Conservation (phyloP, 1,140 invertebrate species). For the Drosophila suzukii region DNA sequence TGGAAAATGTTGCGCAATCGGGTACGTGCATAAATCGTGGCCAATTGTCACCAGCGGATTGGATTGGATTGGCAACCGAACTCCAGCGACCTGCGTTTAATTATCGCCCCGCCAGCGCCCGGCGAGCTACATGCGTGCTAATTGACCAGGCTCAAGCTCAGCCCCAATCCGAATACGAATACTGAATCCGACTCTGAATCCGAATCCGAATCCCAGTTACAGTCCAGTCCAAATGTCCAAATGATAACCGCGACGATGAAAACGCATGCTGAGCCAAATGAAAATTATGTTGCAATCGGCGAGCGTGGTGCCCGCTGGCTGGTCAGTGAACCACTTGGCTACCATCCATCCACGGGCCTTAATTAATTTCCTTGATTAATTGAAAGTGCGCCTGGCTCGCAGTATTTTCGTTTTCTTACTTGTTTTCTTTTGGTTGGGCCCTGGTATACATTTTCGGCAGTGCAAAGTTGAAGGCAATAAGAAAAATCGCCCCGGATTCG, state of each 20-base stretch:
- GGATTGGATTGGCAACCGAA: slow-evolving; percentile 19
- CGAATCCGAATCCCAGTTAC: not conserved
- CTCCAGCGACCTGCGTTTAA: slow-evolving; percentile 58
- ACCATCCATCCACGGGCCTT: slow-evolving; percentile 57
- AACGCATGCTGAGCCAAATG: slow-evolving; percentile 78
- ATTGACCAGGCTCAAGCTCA: slow-evolving; percentile 54
- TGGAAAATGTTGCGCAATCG: slow-evolving; percentile 71
- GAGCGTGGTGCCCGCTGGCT: slow-evolving; percentile 50
- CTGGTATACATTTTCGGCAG: slow-evolving; percentile 48
- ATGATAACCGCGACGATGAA: slow-evolving; percentile 80
- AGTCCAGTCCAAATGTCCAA: slow-evolving; percentile 57
- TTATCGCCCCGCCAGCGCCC: slow-evolving; percentile 66
- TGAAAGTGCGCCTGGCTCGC: slow-evolving; percentile 66
- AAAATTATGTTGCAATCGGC: slow-evolving; percentile 77
- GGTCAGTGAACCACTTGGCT: slow-evolving; percentile 56
- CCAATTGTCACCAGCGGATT: slow-evolving; percentile 69
- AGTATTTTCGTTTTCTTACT: slow-evolving; percentile 18
- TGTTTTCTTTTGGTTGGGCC: slow-evolving; percentile 8
- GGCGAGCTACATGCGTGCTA: slow-evolving; percentile 76
- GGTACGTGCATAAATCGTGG: slow-evolving; percentile 66
- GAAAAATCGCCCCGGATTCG: slow-evolving; percentile 56
- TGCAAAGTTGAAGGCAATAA: slow-evolving; percentile 78
- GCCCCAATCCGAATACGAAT: slow-evolving; percentile 11
- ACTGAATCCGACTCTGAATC: slow-evolving; percentile 11
- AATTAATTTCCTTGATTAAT: slow-evolving; percentile 83